Evolutionary conservation across 2,797 vertebrate species (phyloP), one percentile per base, ranked within the genome.

Genomic region (Falco peregrinus): DNA sequence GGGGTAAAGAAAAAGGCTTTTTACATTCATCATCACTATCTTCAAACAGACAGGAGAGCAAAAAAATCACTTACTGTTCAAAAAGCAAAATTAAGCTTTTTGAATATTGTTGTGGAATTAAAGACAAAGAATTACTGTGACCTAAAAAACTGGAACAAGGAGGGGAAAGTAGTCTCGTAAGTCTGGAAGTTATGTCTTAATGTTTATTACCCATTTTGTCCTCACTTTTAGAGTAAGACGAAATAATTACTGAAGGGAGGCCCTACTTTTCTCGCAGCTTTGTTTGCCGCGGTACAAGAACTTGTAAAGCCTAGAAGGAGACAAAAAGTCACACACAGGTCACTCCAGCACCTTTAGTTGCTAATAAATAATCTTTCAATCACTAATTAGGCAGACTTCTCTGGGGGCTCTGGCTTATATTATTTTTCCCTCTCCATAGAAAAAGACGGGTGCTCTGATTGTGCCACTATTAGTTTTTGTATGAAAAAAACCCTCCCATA

Each of bases 401-500:
- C 56, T 41, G 15, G 7, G 48, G 21, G 15, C 9, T 70, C 60
- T 63, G 35, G 17, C 3, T 92, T 71, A 8, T 16, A 88, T 26
- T 85, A 35, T 17, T 57, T 69, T 71, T 39, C n/a, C 11, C n/a
- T 89, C n/a, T 68, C 45, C 35, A 41, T 1, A 67, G 60, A 12
- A 84, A 71, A 89, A 87, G 45, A 71, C 8, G 47, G 5, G 12
- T 78, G 28, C 26, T 79, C 33, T 84, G 53, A 63, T 26, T 68
- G 5, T 75, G 70, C 24, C 35, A 83, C 37, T 54, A 0, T 6
- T 89, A 63, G 14, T 28, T 20, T 53, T 68, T 18, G 17, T 12
- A 41, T 26, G 12, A 28, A 73, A 77, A 70, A 75, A 50, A 1
- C 5, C 0, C 0, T 41, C 1, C 60, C 25, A 26, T 9, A 50